Conservation (phyloP, 2,888 invertebrate species). For the Sycophila texana region DNA sequence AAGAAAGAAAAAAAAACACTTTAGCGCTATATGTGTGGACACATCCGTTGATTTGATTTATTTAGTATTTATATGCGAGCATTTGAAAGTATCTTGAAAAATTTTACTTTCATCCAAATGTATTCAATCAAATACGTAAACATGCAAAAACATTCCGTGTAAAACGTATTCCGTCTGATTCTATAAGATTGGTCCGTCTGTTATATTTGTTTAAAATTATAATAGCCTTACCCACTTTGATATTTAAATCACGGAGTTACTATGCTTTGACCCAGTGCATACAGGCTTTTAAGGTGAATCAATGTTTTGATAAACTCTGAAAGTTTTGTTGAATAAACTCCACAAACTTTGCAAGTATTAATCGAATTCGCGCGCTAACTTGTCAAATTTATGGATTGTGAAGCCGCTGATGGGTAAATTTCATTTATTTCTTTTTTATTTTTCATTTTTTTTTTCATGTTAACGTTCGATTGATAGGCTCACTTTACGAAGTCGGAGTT, state of each 20-base stretch:
- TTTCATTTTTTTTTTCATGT: too few species aligned
- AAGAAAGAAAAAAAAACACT: too few species aligned
- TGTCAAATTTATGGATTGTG: too few species aligned
- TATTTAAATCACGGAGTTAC: slow-evolving; percentile 17
- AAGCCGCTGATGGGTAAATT: too few species aligned
- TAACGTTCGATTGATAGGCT: too few species aligned
- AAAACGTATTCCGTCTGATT: slow-evolving; percentile 11
- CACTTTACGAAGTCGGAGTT: too few species aligned
- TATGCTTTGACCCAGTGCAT: slow-evolving; percentile 1
- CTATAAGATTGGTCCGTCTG: slow-evolving; percentile 4
- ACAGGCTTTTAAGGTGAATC: background rate
- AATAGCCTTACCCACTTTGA: slow-evolving; percentile 11
- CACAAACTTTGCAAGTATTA: too few species aligned
- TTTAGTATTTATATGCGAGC: background rate
- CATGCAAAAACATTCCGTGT: slow-evolving; percentile 14
- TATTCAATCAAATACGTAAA: slow-evolving; percentile 12
- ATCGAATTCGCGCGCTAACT: too few species aligned
- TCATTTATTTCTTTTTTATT: too few species aligned
- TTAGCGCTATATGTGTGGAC: too few species aligned
- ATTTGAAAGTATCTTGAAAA: background rate
- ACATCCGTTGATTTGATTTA: background rate
- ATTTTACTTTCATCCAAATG: background rate
- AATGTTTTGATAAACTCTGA: slow-evolving; percentile 2
- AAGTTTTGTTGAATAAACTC: background rate
- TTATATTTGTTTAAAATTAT: slow-evolving; percentile 27